A percentile compares a stretch with the other conserved stretches of the same genome.
Evolutionary conservation across 37 sponge, comb jelly and placozoan genomes (phyloP).

Genomic region (Diacarnus erythraeanus): DNA sequence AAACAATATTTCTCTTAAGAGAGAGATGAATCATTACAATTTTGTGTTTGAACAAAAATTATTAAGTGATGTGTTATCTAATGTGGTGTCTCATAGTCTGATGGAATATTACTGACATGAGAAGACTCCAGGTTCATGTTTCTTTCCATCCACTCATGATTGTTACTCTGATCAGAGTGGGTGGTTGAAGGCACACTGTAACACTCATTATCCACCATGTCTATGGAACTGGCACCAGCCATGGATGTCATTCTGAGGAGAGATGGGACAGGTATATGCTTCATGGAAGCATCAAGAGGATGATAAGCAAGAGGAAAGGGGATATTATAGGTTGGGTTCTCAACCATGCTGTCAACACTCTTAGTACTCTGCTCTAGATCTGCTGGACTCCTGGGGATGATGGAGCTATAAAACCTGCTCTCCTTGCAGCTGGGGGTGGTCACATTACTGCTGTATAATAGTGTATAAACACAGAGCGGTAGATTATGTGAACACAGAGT

Average conservation of each 20-base stretch:
- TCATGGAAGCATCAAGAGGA: background rate
- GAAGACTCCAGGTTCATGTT: too few species aligned
- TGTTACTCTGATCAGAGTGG: too few species aligned
- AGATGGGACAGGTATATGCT: background rate
- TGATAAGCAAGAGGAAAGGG: conserved; percentile 3
- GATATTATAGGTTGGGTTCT: conserved; percentile 18
- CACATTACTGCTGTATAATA: background rate
- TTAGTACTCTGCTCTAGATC: background rate
- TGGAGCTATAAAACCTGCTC: background rate
- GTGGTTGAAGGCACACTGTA: conserved; percentile 12
- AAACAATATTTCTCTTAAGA: too few species aligned
- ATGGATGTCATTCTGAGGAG: background rate
- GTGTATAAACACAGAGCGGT: too few species aligned
- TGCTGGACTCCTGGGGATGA: too few species aligned
- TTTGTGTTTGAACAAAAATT: too few species aligned
- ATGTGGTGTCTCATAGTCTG: too few species aligned
- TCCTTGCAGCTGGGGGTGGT: background rate
- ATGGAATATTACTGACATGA: too few species aligned
- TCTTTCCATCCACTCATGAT: too few species aligned
- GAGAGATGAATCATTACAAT: too few species aligned
- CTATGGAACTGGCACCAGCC: conserved; percentile 2
- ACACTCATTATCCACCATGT: conserved; percentile 21
- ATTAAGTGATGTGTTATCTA: too few species aligned
- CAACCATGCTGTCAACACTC: conserved; percentile 10
- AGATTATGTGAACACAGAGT: too few species aligned